Evolutionary conservation across 1,140 invertebrate genomes (phyloP), one percentile per base, ranked within the genome.

Genomic region (Drosophila erecta): DNA sequence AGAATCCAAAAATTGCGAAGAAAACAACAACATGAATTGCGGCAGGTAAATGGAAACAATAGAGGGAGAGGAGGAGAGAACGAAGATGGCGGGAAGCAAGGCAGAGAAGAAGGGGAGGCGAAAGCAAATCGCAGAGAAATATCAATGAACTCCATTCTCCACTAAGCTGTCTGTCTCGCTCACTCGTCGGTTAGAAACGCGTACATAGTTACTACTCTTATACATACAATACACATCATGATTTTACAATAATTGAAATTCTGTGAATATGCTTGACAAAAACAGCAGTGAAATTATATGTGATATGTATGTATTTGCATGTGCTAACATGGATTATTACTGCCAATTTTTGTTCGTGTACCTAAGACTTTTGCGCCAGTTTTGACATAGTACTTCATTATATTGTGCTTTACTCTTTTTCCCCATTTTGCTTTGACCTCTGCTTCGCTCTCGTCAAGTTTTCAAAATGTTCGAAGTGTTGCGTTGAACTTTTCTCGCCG

Each of bases 371-470:
- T 80, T 86, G 77, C 69, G 81, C 81, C 81, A 86, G 77, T 86
- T 85, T 85, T 80, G 77, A 84, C 81, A 85, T 80, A n/a, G n/a
- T n/a, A 80, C 69, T 85, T 85, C 58, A 62, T 40, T 76, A 64
- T 43, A 20, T 44, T 8, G 4, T 38, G n/a, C n/a, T 76, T 50
- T 33, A 50, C 47, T 33, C 27, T 33, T 79, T 62, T 67, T 62
- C 27, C 40, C 49, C 49, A 33, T 33, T 51, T 20, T 69, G 65
- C 67, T 67, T 79, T 80, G 78, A 20, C 35, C 66, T 58, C 57
- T 71, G 80, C 71, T 85, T 80, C 76, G 81, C 55, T 57, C 79
- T 84, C 80, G 80, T 84, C 71, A 84, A 84, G 80, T 84, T 84
- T 84, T 84, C 75, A 75, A 76, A 81, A 79, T 71, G 78, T 80